A percentile compares a stretch with the other conserved stretches of the same genome.
Conservation (phyloP, 92 coral and sea anemone genomes). For the Paramuricea clavata region DNA sequence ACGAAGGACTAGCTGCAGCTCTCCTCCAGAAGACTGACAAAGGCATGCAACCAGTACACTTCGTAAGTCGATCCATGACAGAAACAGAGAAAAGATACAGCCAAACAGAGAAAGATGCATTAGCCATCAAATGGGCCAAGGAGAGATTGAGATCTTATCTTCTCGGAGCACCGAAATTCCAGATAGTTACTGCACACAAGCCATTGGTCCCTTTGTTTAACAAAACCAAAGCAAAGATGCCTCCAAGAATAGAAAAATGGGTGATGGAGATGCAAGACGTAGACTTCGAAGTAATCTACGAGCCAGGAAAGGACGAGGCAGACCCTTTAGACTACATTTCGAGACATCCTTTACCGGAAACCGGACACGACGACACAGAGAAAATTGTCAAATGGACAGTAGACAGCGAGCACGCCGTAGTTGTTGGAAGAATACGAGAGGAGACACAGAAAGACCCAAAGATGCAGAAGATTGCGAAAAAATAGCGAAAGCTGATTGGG, state of each 20-base stretch:
- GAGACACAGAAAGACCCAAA: slow-evolving; percentile 44
- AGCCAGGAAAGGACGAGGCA: slow-evolving; percentile 64
- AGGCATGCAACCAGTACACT: slow-evolving; percentile 72
- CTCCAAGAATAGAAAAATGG: slow-evolving; percentile 77
- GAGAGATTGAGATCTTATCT: slow-evolving; percentile 60
- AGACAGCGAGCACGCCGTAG: slow-evolving; percentile 49
- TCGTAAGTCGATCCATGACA: slow-evolving; percentile 67
- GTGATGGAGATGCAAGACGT: slow-evolving; percentile 74
- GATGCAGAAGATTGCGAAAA: slow-evolving; percentile 52
- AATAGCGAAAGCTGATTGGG: slow-evolving; percentile 67
- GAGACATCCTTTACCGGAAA: slow-evolving; percentile 47
- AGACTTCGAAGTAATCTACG: slow-evolving; percentile 57
- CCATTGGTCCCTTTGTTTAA: slow-evolving; percentile 71
- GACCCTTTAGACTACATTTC: slow-evolving; percentile 70
- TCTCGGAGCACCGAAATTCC: slow-evolving; percentile 76
- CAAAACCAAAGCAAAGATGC: slow-evolving; percentile 63
- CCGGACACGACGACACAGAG: not conserved
- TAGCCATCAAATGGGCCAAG: slow-evolving; percentile 64
- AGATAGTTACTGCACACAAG: slow-evolving; percentile 74
- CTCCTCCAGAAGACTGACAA: slow-evolving; percentile 65
- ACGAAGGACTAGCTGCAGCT: slow-evolving; percentile 73
- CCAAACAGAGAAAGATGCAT: slow-evolving; percentile 69
- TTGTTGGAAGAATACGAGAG: slow-evolving; percentile 27
- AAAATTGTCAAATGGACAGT: slow-evolving; percentile 20
- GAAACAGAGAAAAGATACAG: slow-evolving; percentile 65